Base-by-base conservation (phyloP, 2,888 invertebrate species). In the Sinohyriopsis cumingii region DNA sequence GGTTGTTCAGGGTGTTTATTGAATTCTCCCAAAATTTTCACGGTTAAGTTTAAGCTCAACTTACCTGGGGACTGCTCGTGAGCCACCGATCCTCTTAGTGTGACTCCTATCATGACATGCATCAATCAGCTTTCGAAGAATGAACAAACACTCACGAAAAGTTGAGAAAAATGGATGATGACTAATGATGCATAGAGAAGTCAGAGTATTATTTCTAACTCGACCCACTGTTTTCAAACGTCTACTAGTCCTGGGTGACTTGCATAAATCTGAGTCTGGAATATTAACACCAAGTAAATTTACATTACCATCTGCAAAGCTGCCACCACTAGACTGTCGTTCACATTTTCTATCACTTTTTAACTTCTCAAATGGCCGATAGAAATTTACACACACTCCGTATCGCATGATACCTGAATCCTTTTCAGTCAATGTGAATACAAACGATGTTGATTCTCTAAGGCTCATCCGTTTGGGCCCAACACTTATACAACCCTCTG, bases 131-230 rank as follows among this genome's bases (percentile, higher is more conserved):
- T 95, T 95, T 91, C 97, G 96, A 86, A 99, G 92, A 84, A 98
- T 95, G 91, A 95, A 96, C 84, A 99, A 93, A 92, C 98, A 97
- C 92, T 99, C 97, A 80, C 99, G 95, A 92, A 99, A 99, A 87
- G 96, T 97, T 76, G 98, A 95, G 91, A 99, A 98, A 92, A 99
- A 99, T 56, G 99, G 98, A 92, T 99, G 99, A 92, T 99, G 99
- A 76, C 98, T 98, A 70, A 99, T 93, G 82, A 99, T 93, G 91
- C 99, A 99, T 70, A 99, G 92, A 64, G 99, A 98, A 57, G 99
- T 99, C 81, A 99, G 91, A 20, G 98, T 97, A 90, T 97, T 96
- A 91, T 96, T 97, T 84, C 96, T 81, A 61, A 89, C 84, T 63
- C 86, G 82, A 24, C 82, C 72, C 28, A 85, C 83, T 57, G 81